Evolutionary conservation across 2,888 invertebrate genomes (phyloP), one percentile per base, ranked within the genome.

Genomic region (Heliconius ismenius): DNA sequence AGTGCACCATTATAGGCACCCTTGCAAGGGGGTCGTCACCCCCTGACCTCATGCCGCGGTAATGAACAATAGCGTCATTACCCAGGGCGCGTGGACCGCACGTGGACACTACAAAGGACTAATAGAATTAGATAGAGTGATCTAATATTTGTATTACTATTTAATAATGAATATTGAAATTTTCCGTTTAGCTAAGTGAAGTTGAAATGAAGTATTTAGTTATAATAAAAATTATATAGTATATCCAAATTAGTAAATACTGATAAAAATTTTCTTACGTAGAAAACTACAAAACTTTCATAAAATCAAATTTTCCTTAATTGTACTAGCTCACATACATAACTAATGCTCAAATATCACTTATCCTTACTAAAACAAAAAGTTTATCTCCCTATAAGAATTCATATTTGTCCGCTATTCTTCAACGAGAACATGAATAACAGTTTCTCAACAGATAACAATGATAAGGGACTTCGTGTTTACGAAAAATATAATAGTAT

Each of bases 71-170:
- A 84, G 79, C 85, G 86, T 86, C 88, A 87, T 85, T 79, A 89
- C 87, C 85, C 85, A 88, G 88, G 89, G 88, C 90, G 89, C 90
- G 91, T 90, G 92, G 87, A 87, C 87, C 89, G 87, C 92, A 89
- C 93, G 92, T 92, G 93, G 89, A 77, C 79, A 79, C 72, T 74
- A 67, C 58, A 73, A 74, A 62, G 54, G 18, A 67, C 63, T 69
- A 58, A 76, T 76, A 72, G 68, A 75, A 62, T 49, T 69, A 69
- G 60, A 68, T 28, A 68, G 64, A 64, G 26, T 67, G 36, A 67
- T 58, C 36, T 36, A 11, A 26, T 54, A 43, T 67, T 58, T 24
- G n/a, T 65, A n/a, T 36, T 58, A 24, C 32, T 54, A 15, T n/a
- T 58, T 7, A 36, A 21, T 58, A n/a, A 32, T 70, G 3, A 70